phyloP scores from a whole-genome alignment of 2,113 vertebrate species.

The Prunella fulvescens region DNA sequence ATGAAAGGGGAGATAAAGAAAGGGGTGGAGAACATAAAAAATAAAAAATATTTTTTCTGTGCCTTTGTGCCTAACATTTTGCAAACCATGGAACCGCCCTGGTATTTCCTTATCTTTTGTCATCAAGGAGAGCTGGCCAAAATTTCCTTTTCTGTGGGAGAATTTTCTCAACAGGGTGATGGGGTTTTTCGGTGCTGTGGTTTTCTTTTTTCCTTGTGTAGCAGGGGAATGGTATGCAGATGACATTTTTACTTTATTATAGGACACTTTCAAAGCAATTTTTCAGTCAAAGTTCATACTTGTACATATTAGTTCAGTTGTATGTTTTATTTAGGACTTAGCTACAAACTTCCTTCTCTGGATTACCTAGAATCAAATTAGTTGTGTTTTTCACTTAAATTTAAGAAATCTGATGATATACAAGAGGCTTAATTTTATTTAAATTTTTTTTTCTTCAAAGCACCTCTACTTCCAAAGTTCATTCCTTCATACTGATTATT shows the following conservation, averaged over 20 bases:
- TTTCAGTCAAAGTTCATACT: not conserved
- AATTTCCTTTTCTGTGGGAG: slow-evolving; percentile 34
- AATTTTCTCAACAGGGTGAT: not conserved
- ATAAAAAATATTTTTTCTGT: not conserved
- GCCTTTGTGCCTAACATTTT: slow-evolving; percentile 11
- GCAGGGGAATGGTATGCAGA: not conserved
- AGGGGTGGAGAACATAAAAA: not conserved
- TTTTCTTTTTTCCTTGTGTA: not conserved
- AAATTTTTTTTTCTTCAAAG: not conserved
- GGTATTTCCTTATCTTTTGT: slow-evolving; percentile 48
- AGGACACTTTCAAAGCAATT: not conserved
- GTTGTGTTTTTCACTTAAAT: not conserved
- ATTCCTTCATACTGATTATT: not conserved
- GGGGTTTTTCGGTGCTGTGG: not conserved
- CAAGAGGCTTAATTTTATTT: not conserved
- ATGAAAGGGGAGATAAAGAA: not conserved
- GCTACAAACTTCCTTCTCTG: not conserved
- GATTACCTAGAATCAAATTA: not conserved
- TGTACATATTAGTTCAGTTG: not conserved
- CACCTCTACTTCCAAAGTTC: not conserved
- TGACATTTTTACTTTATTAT: not conserved
- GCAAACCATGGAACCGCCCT: not conserved
- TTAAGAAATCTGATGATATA: not conserved
- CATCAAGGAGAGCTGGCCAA: slow-evolving; percentile 22
- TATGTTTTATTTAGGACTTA: not conserved